Evolutionary conservation across 2,113 vertebrate genomes (phyloP), one percentile per base, ranked within the genome.

Genomic region (Eudyptes chrysolophus): DNA sequence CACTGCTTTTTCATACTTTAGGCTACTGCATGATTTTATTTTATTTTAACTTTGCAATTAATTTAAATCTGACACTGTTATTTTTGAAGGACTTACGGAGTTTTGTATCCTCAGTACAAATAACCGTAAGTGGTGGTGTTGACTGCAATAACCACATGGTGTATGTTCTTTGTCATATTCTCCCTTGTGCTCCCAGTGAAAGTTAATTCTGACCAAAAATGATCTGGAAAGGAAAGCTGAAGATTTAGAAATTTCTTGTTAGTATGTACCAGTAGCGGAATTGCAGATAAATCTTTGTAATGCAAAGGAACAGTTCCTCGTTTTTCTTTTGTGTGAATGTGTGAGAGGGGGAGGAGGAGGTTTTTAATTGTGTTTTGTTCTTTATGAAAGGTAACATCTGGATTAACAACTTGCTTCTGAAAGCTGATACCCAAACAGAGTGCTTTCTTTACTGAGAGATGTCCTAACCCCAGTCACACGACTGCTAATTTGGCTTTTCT

Each of bases 401-500:
- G 88, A 97, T 98, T 97, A 98, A 96, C 97, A 96, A 97, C 88
- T 97, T 78, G 90, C 95, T 98, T 95, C 94, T 98, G 97, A 98
- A 98, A 98, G 94, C 97, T 97, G 98, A 98, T 98, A 98, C 94
- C 96, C 97, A 98, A 97, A 98, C 97, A 98, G 93, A 97, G 97
- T 30, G 93, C 97, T 98, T 98, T 98, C 97, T 98, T 97, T 96
- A 71, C 95, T 96, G 97, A 97, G 97, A 95, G 97, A 96, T 98
- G 97, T 98, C 97, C 98, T 98, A 98, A 98, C 98, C 98, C 94
- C 96, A 98, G 98, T 98, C 98, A 98, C 98, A 98, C 94, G 87
- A 97, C 98, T 97, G 97, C 98, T 99, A 98, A 99, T 99, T 98
- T 99, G 98, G 95, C 96, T 98, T 98, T 98, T 98, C 97, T 98